phyloP scores from a whole-genome alignment of 2,888 invertebrate genomes.

The Epirrita christyi region DNA sequence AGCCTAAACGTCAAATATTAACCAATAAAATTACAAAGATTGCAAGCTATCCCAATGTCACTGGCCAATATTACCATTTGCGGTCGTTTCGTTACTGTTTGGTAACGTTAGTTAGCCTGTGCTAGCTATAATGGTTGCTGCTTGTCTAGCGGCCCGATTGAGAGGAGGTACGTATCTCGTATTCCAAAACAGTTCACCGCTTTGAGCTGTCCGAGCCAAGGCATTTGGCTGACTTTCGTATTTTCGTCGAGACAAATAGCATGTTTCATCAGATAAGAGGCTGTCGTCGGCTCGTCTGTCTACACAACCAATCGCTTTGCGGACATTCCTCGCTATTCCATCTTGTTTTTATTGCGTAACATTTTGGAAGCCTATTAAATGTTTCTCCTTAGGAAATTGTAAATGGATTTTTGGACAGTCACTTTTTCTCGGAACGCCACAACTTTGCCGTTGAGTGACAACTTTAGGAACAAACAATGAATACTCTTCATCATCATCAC shows the following conservation, averaged over 20 bases:
- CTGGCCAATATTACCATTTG: too few relatives aligned
- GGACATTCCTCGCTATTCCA: constrained; percentile 64
- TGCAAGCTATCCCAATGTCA: too few relatives aligned
- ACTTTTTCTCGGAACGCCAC: constrained; percentile 13
- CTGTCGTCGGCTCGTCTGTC: constrained; percentile 77
- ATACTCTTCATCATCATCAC: too few relatives aligned
- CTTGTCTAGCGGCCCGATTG: constrained; percentile 23
- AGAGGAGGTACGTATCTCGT: constrained; percentile 53
- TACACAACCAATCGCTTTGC: constrained; percentile 70
- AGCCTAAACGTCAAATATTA: too few relatives aligned
- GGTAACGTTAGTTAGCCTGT: too few relatives aligned
- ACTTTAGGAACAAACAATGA: background rate
- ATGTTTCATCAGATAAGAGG: constrained; percentile 77
- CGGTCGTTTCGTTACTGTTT: too few relatives aligned
- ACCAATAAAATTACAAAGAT: too few relatives aligned
- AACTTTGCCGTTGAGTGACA: constrained; percentile 5
- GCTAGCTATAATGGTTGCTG: too few relatives aligned
- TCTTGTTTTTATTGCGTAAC: constrained; percentile 64
- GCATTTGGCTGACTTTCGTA: constrained; percentile 71
- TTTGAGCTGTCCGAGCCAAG: constrained; percentile 61
- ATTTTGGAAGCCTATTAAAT: constrained; percentile 48
- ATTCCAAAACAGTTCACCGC: constrained; percentile 60
- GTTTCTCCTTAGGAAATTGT: constrained; percentile 25
- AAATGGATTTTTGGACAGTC: constrained; percentile 24
- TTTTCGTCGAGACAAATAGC: constrained; percentile 74